Base-by-base conservation (phyloP, 2,113 vertebrate genomes). In the Hippocampus mohnikei region DNA sequence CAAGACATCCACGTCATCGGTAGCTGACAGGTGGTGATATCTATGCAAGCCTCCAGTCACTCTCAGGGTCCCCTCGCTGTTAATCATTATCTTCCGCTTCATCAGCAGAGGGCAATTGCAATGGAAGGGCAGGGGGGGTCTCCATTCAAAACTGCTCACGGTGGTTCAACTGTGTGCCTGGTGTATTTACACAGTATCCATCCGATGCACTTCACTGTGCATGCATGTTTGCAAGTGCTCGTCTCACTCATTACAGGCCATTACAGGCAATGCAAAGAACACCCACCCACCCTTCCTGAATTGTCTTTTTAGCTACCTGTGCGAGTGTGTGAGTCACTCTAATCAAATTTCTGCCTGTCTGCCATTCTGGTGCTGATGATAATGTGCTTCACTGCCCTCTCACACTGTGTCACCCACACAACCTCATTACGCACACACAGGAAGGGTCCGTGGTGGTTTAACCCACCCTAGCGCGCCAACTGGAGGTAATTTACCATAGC, bases 401-500 rank as follows among this genome's bases (percentile, higher is more conserved):
- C 76, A 74, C 66, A 70, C 72, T 71, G 63, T 70, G 52, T 81
- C 76, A 81, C 77, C 77, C 72, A 78, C 76, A 78, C 71, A 78
- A 65, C 80, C 76, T 73, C 61, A 50, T 75, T 82, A 69, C 71
- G 55, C 23, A 64, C 27, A 68, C 55, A 67, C 25, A 72, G 64
- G 69, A 77, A 73, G 27, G 59, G 74, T 84, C 75, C 71, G 53
- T 37, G 53, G 85, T 84, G 82, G 81, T 82, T 89, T 81, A 86
- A 84, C 81, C 70, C 76, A 76, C 75, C 77, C 79, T 70, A 73
- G 81, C 85, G 81, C 83, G 81, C 82, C 87, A 87, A 88, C 83
- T 84, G 84, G 83, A 88, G 88, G 85, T 91, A 89, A 91, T 91
- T 89, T 89, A 87, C 71, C 85, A 75, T 88, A 80, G 87, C 85